Evolutionary conservation across 2,113 vertebrate genomes (phyloP), one percentile per base, ranked within the genome.

Genomic region (Cyphomyrus discorhynchus): DNA sequence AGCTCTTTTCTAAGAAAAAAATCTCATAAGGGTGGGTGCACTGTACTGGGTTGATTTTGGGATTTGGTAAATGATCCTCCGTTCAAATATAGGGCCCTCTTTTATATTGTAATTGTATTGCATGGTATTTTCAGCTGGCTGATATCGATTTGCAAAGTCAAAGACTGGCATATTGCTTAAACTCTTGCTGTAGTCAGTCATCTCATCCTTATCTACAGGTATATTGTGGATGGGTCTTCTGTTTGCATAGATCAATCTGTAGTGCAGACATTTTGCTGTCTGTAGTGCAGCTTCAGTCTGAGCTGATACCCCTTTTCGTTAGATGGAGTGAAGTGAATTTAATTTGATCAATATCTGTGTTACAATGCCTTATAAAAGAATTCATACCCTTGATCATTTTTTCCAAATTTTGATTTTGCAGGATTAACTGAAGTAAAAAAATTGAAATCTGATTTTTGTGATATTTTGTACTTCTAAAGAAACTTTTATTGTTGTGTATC

Each of bases 121-220:
- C 74, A 53, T 82, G 84, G 24, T 52, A 17, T 56, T 52, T 87
- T 88, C 85, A 87, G 31, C 89, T 56, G 88, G 62, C 15, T 42
- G 87, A 56, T 90, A 93, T 92, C 89, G 88, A 91, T 93, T 92
- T 89, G 89, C 88, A 90, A 90, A 89, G 85, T 89, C 91, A 89
- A 19, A 91, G 46, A 92, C 80, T 19, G 80, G 89, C 89, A 10
- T 91, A 90, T 89, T 91, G 88, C 92, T 92, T 92, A 58, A 82
- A 31, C 84, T 17, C 35, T 66, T 93, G 91, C 88, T 91, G 92
- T 90, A 90, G 88, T 80, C 80, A 70, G 91, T 93, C 90, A 91
- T 87, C 88, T 83, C 50, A 50, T 89, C 66, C 70, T 90, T 90
- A 89, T 19, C 90, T 90, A 77, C 85, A 90, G 91, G 83, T 93